Evolutionary conservation across 2,888 invertebrate genomes (phyloP), one percentile per base, ranked within the genome.

Genomic region (Antheraea yamamai): DNA sequence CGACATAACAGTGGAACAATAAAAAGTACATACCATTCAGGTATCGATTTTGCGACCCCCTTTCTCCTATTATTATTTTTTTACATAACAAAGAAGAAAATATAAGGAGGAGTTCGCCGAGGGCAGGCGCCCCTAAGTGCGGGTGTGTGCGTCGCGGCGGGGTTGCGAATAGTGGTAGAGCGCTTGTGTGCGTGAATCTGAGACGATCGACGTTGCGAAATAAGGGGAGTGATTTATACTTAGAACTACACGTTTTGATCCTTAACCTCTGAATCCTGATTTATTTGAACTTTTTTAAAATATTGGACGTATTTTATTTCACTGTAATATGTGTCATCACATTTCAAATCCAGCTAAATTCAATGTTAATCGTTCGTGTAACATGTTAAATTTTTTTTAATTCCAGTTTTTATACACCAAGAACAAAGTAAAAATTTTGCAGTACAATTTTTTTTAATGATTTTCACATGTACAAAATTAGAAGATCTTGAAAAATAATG

Each of bases 51-150:
- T 90, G 81, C 87, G 88, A 90, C 92, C 93, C 94, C 94, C 94
- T 93, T 93, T 93, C 92, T 90, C 89, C 85, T 89, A 93, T 94
- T 94, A 91, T 91, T 91, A 89, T 92, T 94, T 93, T 93, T 94
- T 93, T 94, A 94, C 94, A 94, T 94, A 94, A 94, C 94, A 94
- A 95, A 93, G 93, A 91, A 90, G 90, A 94, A 94, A 94, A 92
- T 89, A 90, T 92, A 92, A 94, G 94, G 94, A 92, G 94, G 94
- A 93, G 93, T 91, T 92, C 83, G 85, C 90, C 88, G 89, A 91
- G 92, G 92, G 92, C 90, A 84, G 87, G 91, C 89, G 86, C 89
- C 92, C 92, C 91, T 89, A 82, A 76, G 76, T 81, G 79, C 74
- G 76, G 26, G 26, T 80, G 81, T 82, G 83, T 81, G 82, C 79